Base-by-base conservation (phyloP, 2,113 vertebrate species). In the Chlamydotis undulata region DNA sequence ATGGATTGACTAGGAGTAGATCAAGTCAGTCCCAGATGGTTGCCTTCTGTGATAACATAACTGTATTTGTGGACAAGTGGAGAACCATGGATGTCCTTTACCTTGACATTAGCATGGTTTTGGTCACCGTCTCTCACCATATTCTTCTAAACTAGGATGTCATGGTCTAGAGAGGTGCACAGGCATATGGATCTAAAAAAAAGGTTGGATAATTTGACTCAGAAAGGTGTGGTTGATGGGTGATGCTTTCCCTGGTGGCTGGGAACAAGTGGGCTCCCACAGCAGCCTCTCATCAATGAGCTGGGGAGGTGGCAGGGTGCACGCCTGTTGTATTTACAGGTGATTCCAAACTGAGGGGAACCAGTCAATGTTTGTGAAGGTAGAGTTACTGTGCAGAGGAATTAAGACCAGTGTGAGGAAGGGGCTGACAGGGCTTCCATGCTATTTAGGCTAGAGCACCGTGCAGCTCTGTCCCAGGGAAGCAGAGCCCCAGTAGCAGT, bases 401-500 rank as follows among this genome's bases (percentile, higher is more conserved):
- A 50, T 8, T 43, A 9, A 5, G 17, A 67, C 24, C 8, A 50
- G 18, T 29, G 6, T 12, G 24, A 78, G 19, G 26, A 78, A 43
- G 10, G 9, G 6, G 12, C 5, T 67, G 47, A 76, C 3, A 1
- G 8, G 3, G 2, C 5, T 7, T 39, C n/a, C 9, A 8, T 33
- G 26, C 7, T 59, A 29, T 49, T 37, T 1, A 0, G 21, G 17
- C 25, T 25, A 55, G 16, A 59, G 55, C 2, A 8, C 14, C 43
- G 15, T n/a, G 26, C 5, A 33, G 8, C 8, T 29, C 6, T 25
- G 4, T 52, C 8, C 12, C 1, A 1, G 25, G 19, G 18, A 73
- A 25, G 16, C 29, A 80, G 23, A 90, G 4, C 0, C 9, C 41
- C 1, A 0, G 9, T 19, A 31, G 17, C 3, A 3, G 29, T 25